Conservation (phyloP, 1,140 invertebrate species). For the Drosophila pectinifera region DNA sequence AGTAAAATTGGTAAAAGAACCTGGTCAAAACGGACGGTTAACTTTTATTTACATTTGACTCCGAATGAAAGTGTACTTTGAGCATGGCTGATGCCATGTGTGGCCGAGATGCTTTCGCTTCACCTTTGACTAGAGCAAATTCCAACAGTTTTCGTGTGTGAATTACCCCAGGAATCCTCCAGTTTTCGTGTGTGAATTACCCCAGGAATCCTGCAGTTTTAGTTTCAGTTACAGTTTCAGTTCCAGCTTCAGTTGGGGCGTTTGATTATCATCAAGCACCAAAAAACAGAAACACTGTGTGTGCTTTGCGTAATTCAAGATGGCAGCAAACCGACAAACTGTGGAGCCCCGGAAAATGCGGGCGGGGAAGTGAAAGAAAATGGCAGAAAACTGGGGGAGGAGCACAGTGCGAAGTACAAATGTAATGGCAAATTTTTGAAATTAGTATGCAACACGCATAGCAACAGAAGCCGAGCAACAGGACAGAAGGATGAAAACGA, state of each 20-base stretch:
- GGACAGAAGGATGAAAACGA: slow-evolving; percentile 8
- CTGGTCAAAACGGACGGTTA: background rate
- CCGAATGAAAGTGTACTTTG: slow-evolving; percentile 23
- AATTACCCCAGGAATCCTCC: slow-evolving; percentile 23
- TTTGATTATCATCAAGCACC: slow-evolving; percentile 60
- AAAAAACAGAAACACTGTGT: slow-evolving; percentile 42
- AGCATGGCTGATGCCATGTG: slow-evolving; percentile 29
- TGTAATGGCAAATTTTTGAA: slow-evolving; percentile 79
- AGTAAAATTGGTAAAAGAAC: slow-evolving; percentile 6
- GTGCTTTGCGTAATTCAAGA: slow-evolving; percentile 49
- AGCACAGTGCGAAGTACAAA: slow-evolving; percentile 65
- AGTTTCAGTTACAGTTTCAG: slow-evolving; percentile 21
- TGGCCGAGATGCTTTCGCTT: slow-evolving; percentile 51
- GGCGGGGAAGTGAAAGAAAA: slow-evolving; percentile 8
- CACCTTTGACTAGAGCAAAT: slow-evolving; percentile 70
- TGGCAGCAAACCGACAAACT: slow-evolving; percentile 32
- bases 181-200: slow-evolving; percentile 51
- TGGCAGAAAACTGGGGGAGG: background rate
- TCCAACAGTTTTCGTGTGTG: slow-evolving; percentile 63
- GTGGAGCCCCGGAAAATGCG: background rate
- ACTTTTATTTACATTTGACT: slow-evolving; percentile 33
- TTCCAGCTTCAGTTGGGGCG: slow-evolving; percentile 15
- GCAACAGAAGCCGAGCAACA: slow-evolving; percentile 23
- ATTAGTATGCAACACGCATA: slow-evolving; percentile 78
- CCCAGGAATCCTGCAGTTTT: background rate